Evolutionary conservation across 2,888 invertebrate genomes (phyloP).

Genomic region (Mechanitis mazaeus): DNA sequence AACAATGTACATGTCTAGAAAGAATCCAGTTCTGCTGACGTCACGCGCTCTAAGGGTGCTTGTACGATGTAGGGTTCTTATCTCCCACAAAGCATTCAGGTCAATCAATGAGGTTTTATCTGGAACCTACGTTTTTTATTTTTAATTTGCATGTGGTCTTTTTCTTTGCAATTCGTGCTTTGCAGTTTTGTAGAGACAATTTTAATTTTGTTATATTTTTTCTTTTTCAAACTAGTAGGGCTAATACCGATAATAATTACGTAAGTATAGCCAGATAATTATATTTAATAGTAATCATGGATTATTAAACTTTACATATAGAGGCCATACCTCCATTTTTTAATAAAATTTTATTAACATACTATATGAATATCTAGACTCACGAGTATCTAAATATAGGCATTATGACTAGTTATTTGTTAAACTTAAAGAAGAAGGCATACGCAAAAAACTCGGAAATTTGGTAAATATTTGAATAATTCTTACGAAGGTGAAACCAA

Average conservation of each 20-base stretch:
- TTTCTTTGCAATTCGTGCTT: conserved; percentile 16
- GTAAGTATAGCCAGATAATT: too few species aligned
- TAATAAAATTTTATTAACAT: too few species aligned
- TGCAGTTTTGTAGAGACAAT: conserved; percentile 13
- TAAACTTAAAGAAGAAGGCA: too few species aligned
- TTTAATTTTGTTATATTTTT: not conserved
- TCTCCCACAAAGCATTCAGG: conserved; percentile 41
- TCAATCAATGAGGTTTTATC: conserved; percentile 42
- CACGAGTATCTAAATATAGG: too few species aligned
- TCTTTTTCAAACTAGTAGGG: not conserved
- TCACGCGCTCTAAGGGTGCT: conserved; percentile 33
- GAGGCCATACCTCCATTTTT: too few species aligned
- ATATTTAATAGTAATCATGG: not conserved
- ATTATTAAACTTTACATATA: too few species aligned
- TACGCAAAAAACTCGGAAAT: not conserved
- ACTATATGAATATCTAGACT: too few species aligned
- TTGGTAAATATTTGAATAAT: conserved; percentile 2
- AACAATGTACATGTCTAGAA: conserved; percentile 16
- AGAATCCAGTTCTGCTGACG: conserved; percentile 28
- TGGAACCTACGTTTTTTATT: conserved; percentile 22
- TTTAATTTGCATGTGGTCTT: conserved; percentile 18
- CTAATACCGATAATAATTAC: too few species aligned
- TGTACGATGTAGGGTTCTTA: conserved; percentile 31
- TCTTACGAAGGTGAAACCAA: conserved; percentile 4
- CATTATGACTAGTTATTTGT: too few species aligned